Evolutionary conservation across 2,888 invertebrate species (phyloP).

Genomic region (Chymomyza caudatula): DNA sequence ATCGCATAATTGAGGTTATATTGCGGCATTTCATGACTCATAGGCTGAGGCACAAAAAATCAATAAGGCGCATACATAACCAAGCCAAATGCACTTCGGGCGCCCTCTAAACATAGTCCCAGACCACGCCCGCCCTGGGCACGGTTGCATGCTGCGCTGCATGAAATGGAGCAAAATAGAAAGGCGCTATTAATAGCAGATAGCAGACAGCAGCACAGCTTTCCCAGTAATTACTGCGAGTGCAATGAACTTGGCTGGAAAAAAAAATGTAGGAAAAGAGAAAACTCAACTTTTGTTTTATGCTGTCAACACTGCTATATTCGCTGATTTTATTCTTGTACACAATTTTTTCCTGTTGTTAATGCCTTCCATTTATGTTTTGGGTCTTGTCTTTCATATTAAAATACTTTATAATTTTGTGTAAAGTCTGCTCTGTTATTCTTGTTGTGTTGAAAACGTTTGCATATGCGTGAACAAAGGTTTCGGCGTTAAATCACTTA

Average conservation of each 20-base stretch:
- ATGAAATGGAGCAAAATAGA: conserved; percentile 35
- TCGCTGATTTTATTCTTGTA: conserved; percentile 55
- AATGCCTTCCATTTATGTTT: conserved; percentile 21
- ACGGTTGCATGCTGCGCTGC: conserved; percentile 8
- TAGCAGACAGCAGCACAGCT: conserved; percentile 28
- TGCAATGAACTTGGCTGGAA: conserved; percentile 52
- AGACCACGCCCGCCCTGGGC: conserved; percentile 44
- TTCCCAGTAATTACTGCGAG: conserved; percentile 37
- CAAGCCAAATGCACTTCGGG: not conserved
- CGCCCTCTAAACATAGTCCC: conserved; percentile 30
- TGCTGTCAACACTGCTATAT: conserved; percentile 45
- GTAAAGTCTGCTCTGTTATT: not conserved
- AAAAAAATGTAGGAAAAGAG: conserved; percentile 13
- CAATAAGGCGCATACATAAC: conserved; percentile 18
- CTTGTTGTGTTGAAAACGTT: conserved; percentile 10
- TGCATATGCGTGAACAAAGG: conserved; percentile 46
- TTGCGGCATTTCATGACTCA: not conserved
- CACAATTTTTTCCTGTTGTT: conserved; percentile 35
- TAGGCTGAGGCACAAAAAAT: conserved; percentile 23
- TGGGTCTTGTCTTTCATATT: conserved; percentile 25
- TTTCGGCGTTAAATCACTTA: conserved; percentile 56
- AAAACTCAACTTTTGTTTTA: conserved; percentile 20
- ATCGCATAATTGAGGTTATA: not conserved
- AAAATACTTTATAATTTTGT: conserved; percentile 52
- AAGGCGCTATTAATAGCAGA: conserved; percentile 51